phyloP scores from a whole-genome alignment of 2,797 vertebrate species.

The Phalanger gymnotis region DNA sequence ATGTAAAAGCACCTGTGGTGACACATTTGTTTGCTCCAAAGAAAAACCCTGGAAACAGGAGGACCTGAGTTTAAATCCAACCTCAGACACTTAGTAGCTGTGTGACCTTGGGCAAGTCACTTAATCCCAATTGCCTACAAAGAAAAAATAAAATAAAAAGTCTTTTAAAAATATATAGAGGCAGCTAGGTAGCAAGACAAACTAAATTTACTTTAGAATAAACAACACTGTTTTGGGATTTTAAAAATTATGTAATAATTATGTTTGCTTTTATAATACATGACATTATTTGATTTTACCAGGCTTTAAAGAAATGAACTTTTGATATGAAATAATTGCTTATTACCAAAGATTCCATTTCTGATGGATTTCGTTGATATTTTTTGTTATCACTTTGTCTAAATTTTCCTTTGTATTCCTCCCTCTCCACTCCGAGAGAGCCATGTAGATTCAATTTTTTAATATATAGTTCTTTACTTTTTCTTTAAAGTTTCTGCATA shows the following conservation, averaged over 20 bases:
- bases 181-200: no score
- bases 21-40: background rate
- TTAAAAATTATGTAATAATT: no score
- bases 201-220: no score
- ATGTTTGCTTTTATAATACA: no score
- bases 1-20: background rate
- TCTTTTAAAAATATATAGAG: no score
- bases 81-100: no score
- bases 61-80: no score
- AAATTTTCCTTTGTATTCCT: background rate
- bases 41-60: no score
- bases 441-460: background rate
- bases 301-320: background rate
- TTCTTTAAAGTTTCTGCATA: background rate
- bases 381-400: background rate
- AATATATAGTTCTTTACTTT: background rate
- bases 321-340: background rate
- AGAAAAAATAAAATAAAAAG: no score
- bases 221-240: no score
- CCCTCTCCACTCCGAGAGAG: background rate
- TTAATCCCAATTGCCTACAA: no score
- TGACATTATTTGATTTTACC: background rate
- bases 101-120: no score
- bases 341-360: background rate
- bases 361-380: background rate